Evolutionary conservation across 2,113 vertebrate species (phyloP).

Genomic region (Notechis scutatus): DNA sequence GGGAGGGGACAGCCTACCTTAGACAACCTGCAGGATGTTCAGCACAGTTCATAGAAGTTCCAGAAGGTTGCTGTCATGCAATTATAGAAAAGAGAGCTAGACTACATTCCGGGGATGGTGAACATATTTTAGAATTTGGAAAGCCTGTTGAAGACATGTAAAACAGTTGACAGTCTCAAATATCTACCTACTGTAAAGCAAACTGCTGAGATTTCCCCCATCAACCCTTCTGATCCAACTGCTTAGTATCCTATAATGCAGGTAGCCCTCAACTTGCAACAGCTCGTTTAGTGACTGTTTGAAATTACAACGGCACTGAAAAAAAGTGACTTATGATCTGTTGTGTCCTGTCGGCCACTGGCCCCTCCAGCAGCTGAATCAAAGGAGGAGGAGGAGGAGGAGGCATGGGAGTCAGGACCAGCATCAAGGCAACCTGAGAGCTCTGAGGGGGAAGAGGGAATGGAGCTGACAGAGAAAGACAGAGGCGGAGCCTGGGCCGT

Average conservation of each 20-base stretch:
- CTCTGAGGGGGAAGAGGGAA: too few species aligned
- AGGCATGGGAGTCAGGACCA: too few species aligned
- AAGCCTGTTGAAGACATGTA: background rate
- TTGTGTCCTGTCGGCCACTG: too few species aligned
- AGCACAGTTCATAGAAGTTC: background rate
- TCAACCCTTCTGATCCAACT: background rate
- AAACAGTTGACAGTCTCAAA: background rate
- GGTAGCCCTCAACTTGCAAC: background rate
- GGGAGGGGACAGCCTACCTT: background rate
- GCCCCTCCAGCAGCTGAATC: too few species aligned
- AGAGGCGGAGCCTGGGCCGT: too few species aligned
- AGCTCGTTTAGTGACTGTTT: background rate
- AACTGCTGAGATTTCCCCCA: background rate
- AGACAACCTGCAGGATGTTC: background rate
- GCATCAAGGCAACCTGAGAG: too few species aligned
- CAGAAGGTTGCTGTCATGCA: background rate
- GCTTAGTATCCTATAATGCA: background rate
- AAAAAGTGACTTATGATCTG: background rate
- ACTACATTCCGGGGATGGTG: background rate
- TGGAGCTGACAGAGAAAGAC: too few species aligned
- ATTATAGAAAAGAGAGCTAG: background rate
- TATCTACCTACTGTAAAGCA: background rate
- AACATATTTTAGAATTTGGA: background rate
- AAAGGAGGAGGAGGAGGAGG: too few species aligned
- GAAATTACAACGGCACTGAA: background rate